Conservation (phyloP, 2,797 vertebrate species). For the Pygocentrus nattereri region DNA sequence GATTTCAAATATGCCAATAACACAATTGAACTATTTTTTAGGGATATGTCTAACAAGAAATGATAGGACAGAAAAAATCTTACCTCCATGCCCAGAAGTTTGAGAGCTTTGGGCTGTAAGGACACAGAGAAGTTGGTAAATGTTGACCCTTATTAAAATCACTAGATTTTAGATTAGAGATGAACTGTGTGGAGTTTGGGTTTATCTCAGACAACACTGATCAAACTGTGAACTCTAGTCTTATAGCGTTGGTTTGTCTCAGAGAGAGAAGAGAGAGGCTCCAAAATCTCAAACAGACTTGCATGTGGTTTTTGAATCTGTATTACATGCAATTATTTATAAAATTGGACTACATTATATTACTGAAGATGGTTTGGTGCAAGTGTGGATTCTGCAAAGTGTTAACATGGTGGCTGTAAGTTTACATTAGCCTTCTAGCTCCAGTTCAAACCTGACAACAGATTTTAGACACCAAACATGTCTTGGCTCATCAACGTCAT, state of each 20-base stretch:
- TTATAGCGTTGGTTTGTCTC: neutral
- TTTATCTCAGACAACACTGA: neutral
- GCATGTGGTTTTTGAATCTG: too few relatives aligned
- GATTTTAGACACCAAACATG: too few relatives aligned
- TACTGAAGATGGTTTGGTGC: too few relatives aligned
- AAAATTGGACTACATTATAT: too few relatives aligned
- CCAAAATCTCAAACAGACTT: neutral
- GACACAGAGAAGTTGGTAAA: neutral
- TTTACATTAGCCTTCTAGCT: too few relatives aligned
- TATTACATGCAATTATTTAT: too few relatives aligned
- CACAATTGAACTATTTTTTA: neutral
- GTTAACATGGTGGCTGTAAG: too few relatives aligned
- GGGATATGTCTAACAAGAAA: neutral
- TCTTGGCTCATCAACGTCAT: too few relatives aligned
- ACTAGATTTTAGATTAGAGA: neutral
- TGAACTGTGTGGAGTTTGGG: neutral
- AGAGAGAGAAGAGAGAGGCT: too few relatives aligned
- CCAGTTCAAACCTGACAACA: too few relatives aligned
- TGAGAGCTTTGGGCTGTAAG: constrained; percentile 93
- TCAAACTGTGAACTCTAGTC: neutral
- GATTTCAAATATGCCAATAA: neutral
- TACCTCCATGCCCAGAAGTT: constrained; percentile 98
- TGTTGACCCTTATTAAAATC: constrained; percentile 21
- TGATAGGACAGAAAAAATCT: constrained; percentile 39
- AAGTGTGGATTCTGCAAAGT: too few relatives aligned